Percentiles rank a stretch among this genome's conserved stretches.
Evolutionary conservation across 2,113 vertebrate species (phyloP).

Genomic region (Podarcis muralis): DNA sequence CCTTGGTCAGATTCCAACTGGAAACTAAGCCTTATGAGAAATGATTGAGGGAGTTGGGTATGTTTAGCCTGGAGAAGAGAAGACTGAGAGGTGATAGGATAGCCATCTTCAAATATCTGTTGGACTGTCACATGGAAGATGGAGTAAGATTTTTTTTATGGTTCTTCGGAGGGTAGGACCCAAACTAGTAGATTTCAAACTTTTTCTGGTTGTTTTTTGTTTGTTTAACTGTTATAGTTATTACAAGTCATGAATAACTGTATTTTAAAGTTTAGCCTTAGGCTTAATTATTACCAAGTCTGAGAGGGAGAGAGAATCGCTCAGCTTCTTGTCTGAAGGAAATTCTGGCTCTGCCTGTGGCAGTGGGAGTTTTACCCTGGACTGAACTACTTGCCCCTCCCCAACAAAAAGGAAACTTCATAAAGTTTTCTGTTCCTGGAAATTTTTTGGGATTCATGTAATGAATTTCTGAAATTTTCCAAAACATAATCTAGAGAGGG

Average conservation of each 20-base stretch:
- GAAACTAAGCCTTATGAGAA: too few species aligned
- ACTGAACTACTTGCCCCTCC: background rate
- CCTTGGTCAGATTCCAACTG: background rate
- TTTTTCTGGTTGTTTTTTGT: too few species aligned
- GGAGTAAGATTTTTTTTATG: too few species aligned
- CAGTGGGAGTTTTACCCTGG: background rate
- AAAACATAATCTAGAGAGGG: background rate
- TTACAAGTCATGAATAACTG: background rate
- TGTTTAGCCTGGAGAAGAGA: too few species aligned
- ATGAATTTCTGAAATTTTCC: background rate
- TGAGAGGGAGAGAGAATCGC: background rate
- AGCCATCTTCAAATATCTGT: too few species aligned
- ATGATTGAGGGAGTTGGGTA: too few species aligned
- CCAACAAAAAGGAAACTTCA: background rate
- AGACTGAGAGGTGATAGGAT: too few species aligned
- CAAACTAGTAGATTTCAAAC: too few species aligned
- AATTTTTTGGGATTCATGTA: background rate
- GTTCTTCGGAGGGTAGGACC: too few species aligned
- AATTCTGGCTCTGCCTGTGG: background rate
- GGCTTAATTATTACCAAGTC: background rate
- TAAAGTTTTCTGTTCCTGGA: background rate
- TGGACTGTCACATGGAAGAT: too few species aligned
- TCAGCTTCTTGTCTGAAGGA: background rate
- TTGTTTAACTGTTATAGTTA: too few species aligned
- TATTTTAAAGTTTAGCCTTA: background rate